phyloP scores from a whole-genome alignment of 1,140 invertebrate genomes.

The Dendroctonus valens region DNA sequence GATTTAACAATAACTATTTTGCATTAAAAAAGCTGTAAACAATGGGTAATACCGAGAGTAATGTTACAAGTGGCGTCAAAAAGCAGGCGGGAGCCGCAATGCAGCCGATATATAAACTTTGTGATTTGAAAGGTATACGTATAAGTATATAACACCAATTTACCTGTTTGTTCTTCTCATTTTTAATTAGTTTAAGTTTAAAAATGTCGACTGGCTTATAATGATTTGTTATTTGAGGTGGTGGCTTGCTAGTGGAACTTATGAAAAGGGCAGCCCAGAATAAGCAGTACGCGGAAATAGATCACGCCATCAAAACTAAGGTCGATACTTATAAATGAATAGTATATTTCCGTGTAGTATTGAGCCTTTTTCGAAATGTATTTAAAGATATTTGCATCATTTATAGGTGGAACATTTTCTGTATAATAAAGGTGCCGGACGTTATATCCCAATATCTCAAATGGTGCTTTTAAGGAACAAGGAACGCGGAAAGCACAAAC shows the following conservation, averaged over 20 bases:
- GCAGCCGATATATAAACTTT: constrained; percentile 78
- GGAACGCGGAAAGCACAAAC: constrained; percentile 75
- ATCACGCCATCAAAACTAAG: constrained; percentile 86
- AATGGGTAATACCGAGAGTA: constrained; percentile 92
- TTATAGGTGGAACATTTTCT: constrained; percentile 76
- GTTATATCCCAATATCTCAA: constrained; percentile 83
- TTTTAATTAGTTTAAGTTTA: background rate
- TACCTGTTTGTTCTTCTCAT: background rate
- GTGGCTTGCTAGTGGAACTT: constrained; percentile 87
- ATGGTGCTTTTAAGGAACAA: constrained; percentile 85
- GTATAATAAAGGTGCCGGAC: constrained; percentile 90
- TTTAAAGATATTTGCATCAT: too few relatives aligned
- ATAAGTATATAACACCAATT: too few relatives aligned
- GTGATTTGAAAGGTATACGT: constrained; percentile 85
- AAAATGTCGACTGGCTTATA: background rate
- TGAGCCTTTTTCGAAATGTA: background rate
- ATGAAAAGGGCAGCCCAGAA: constrained; percentile 89
- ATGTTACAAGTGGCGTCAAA: constrained; percentile 88
- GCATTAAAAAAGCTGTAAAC: constrained; percentile 12
- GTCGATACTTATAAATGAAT: constrained; percentile 47
- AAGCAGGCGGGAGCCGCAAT: constrained; percentile 84
- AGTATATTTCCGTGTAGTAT: background rate
- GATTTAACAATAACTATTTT: background rate
- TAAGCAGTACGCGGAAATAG: constrained; percentile 85
- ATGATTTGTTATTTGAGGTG: constrained; percentile 58